These are phyloP conservation scores for Cherax destructor DNA, from an alignment of 1,140 invertebrate genomes.

Conservation along the genomic window DNA sequence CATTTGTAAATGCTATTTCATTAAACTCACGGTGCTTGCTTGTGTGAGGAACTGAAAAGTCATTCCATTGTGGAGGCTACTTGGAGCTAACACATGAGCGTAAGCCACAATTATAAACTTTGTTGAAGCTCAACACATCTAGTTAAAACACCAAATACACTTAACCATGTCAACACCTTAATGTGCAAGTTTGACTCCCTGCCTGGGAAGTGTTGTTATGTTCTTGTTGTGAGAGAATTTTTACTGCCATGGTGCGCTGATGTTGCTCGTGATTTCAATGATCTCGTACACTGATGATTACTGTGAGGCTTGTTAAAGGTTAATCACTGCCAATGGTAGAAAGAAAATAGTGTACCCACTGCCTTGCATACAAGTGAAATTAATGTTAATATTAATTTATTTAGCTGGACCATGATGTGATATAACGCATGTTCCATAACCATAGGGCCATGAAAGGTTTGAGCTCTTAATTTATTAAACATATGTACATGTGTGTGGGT, in stretches of 20 bases:
- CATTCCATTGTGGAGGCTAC: slow-evolving; percentile 26
- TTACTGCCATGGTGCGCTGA: slow-evolving; percentile 61
- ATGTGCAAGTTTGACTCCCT: slow-evolving; percentile 10
- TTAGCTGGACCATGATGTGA: slow-evolving; percentile 66
- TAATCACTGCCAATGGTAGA: slow-evolving; percentile 65
- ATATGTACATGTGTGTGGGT: no score
- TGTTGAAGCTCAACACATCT: slow-evolving; percentile 26
- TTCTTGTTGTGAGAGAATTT: slow-evolving; percentile 26
- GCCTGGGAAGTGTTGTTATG: slow-evolving; percentile 45
- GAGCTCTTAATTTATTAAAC: slow-evolving; percentile 22
- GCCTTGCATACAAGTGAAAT: slow-evolving; percentile 68
- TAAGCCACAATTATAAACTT: slow-evolving; percentile 24
- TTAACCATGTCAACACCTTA: slow-evolving; percentile 20
- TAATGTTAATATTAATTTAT: slow-evolving; percentile 65
- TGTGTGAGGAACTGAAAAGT: slow-evolving; percentile 33
- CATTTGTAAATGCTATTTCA: slow-evolving; percentile 44
- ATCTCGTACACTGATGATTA: slow-evolving; percentile 59
- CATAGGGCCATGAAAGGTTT: slow-evolving; percentile 42
- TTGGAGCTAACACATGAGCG: slow-evolving; percentile 12
- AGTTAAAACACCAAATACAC: slow-evolving; percentile 33
- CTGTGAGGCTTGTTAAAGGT: slow-evolving; percentile 53
- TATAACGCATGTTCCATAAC: slow-evolving; percentile 49
- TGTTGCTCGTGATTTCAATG: slow-evolving; percentile 59
- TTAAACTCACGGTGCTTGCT: slow-evolving; percentile 42
- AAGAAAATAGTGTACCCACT: slow-evolving; percentile 67